These are phyloP conservation scores for Coluber constrictor DNA, from an alignment of 2,797 vertebrate genomes.

Conservation along the genomic window DNA sequence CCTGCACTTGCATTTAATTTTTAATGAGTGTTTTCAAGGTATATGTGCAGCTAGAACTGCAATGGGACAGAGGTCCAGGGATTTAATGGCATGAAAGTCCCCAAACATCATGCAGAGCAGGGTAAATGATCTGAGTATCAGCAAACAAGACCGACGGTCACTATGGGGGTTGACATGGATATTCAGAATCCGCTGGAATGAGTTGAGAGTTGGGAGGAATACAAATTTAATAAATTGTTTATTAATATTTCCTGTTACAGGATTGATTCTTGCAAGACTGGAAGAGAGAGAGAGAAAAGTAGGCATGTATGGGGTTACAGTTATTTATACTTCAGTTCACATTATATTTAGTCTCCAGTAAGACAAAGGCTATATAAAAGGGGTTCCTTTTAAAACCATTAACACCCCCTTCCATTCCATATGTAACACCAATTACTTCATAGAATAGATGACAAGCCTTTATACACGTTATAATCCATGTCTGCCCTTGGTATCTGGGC, in stretches of 20 bases:
- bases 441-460: background rate
- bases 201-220: background rate
- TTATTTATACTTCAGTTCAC: background rate
- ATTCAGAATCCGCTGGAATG: background rate
- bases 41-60: background rate
- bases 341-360: background rate
- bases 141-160: background rate
- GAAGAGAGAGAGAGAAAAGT: background rate
- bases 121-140: background rate
- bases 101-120: background rate
- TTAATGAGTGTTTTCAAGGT: background rate
- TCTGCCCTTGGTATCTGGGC: background rate
- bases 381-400: background rate
- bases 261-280: background rate
- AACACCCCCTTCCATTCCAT: background rate
- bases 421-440: background rate
- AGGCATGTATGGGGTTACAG: background rate
- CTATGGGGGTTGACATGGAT: background rate
- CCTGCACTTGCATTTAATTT: background rate
- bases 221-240: background rate
- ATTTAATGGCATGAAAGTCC: background rate
- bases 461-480: background rate
- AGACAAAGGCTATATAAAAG: background rate
- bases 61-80: background rate
- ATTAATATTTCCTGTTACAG: background rate